Percentiles rank a stretch among this genome's conserved stretches.
phyloP scores from a whole-genome alignment of 2,113 vertebrate species.

The Thalassarche chlororhynchos region DNA sequence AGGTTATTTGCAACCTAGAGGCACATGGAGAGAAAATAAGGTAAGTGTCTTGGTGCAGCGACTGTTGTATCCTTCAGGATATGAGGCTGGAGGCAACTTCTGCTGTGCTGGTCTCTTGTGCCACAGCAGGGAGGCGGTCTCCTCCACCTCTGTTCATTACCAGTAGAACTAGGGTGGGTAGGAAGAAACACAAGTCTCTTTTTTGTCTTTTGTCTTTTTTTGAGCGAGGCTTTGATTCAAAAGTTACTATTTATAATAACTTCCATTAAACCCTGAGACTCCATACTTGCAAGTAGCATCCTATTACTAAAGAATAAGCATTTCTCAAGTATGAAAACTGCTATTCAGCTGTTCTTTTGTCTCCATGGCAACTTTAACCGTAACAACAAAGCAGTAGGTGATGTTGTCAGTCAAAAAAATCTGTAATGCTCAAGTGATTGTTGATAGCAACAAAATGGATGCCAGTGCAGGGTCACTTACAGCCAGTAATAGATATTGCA shows the following conservation, averaged over 20 bases:
- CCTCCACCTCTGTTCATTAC: background rate
- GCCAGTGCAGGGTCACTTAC: constrained; percentile 35
- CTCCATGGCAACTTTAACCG: constrained; percentile 64
- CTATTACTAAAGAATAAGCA: constrained; percentile 17
- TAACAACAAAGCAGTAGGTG: constrained; percentile 69
- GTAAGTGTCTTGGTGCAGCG: background rate
- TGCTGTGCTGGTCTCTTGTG: background rate
- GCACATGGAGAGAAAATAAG: background rate
- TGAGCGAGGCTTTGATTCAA: background rate
- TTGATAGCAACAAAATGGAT: constrained; percentile 62
- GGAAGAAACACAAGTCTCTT: background rate
- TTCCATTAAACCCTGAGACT: background rate
- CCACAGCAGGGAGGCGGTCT: background rate
- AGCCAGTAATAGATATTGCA: constrained; percentile 31
- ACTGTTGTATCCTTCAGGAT: background rate
- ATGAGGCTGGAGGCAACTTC: background rate
- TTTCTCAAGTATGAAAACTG: constrained; percentile 38
- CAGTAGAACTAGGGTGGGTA: background rate
- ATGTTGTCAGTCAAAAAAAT: constrained; percentile 63
- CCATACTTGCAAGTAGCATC: background rate
- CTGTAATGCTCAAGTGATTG: constrained; percentile 37
- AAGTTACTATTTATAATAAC: background rate
- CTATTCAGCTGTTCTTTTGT: constrained; percentile 58
- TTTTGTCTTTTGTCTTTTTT: background rate
- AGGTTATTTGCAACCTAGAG: background rate